These are phyloP conservation scores for Polyploca ridens DNA, from an alignment of 2,888 invertebrate genomes.

Conservation along the genomic window DNA sequence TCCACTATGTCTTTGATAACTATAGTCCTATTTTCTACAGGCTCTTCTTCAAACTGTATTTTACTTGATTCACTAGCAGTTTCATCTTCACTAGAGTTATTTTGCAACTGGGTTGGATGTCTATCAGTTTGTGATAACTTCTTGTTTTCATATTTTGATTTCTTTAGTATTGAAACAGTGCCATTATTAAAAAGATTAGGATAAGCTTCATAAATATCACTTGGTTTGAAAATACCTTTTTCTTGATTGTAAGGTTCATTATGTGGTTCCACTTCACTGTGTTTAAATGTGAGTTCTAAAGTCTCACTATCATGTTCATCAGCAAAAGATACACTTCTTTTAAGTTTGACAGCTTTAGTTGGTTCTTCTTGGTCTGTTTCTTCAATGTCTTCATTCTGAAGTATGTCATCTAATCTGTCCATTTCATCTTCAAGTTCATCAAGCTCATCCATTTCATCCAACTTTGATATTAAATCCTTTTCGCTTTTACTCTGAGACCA, in stretches of 20 bases:
- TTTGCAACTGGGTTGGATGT: neutral
- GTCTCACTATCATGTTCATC: conserved; percentile 70
- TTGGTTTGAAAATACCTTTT: conserved; percentile 69
- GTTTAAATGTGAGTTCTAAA: conserved; percentile 65
- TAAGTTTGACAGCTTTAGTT: conserved; percentile 31
- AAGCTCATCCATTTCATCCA: conserved; percentile 83
- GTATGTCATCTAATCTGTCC: conserved; percentile 70
- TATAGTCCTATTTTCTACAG: conserved; percentile 45
- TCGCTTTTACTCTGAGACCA: conserved; percentile 55
- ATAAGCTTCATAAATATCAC: conserved; percentile 71
- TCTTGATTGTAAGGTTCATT: conserved; percentile 50
- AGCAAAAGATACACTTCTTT: conserved; percentile 69
- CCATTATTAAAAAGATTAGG: conserved; percentile 50
- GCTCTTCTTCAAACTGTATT: conserved; percentile 22
- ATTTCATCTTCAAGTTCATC: conserved; percentile 84
- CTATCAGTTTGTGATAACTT: neutral
- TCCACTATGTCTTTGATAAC: conserved; percentile 68
- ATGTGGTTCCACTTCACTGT: conserved; percentile 55
- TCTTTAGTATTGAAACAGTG: conserved; percentile 71
- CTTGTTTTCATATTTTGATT: conserved; percentile 54
- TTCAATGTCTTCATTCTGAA: conserved; percentile 53
- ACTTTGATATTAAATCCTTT: conserved; percentile 70
- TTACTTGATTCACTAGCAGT: conserved; percentile 16
- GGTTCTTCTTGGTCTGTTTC: conserved; percentile 31
- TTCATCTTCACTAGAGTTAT: conserved; percentile 14